A percentile compares a stretch with the other conserved stretches of the same genome.
Evolutionary conservation across 2,797 vertebrate genomes (phyloP).

Genomic region (Chelon auratus): DNA sequence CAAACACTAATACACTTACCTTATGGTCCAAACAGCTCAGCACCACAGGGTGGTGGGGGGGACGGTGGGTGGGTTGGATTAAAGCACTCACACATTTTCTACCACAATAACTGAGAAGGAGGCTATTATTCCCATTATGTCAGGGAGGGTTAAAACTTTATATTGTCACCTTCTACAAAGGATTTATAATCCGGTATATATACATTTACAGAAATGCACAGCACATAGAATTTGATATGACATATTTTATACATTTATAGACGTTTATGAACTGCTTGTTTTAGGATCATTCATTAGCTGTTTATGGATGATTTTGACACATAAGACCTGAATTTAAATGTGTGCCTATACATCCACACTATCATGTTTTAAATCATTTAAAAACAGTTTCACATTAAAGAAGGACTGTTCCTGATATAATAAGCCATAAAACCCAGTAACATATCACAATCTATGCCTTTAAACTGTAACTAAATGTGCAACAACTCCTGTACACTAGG

Average conservation of each 20-base stretch:
- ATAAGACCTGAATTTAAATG: no score
- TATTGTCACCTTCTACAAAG: neutral
- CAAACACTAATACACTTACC: conserved; percentile 60
- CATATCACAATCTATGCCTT: neutral
- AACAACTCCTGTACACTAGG: neutral
- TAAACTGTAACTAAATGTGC: neutral
- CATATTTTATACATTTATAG: no score
- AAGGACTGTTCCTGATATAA: no score
- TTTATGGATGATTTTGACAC: no score
- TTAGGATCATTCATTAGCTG: no score
- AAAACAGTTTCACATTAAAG: no score
- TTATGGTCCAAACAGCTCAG: conserved; percentile 44
- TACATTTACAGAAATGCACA: no score
- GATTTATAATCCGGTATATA: neutral
- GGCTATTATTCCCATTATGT: neutral
- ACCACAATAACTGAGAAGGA: conserved; percentile 8
- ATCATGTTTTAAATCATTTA: no score
- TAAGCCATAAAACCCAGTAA: neutral
- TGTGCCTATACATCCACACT: no score
- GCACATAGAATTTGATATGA: no score
- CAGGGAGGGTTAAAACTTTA: no score
- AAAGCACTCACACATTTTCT: conserved; percentile 21
- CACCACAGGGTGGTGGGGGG: conserved; percentile 2
- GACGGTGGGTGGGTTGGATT: conserved; percentile 11
- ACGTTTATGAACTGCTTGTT: no score